Evolutionary conservation across 2,888 invertebrate species (phyloP).

Genomic region (Lithophane socia): DNA sequence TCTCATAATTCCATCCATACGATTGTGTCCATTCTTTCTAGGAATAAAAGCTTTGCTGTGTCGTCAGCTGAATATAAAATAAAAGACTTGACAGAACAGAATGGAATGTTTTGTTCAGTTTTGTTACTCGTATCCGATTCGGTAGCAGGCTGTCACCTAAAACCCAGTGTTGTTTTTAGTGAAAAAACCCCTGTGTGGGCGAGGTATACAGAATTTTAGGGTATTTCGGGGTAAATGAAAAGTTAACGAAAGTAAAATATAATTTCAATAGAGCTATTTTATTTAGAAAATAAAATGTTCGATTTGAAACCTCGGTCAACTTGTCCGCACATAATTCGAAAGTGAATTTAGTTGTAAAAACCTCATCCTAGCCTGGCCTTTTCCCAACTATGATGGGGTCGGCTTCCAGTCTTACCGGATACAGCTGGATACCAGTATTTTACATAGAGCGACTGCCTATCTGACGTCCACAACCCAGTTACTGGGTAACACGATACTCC

Average conservation of each 20-base stretch:
- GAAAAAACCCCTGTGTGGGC: background rate
- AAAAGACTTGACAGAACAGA: constrained; percentile 34
- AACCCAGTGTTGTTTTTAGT: constrained; percentile 20
- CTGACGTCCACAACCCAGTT: too few relatives aligned
- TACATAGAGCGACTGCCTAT: too few relatives aligned
- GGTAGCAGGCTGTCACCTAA: constrained; percentile 45
- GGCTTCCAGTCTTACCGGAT: too few relatives aligned
- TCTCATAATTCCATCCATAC: constrained; percentile 38
- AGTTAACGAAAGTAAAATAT: too few relatives aligned
- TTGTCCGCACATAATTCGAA: background rate
- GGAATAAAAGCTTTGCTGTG: constrained; percentile 52
- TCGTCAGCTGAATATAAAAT: constrained; percentile 50
- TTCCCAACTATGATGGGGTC: too few relatives aligned
- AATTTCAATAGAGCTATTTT: background rate
- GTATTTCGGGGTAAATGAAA: background rate
- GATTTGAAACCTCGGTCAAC: background rate
- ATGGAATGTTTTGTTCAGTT: constrained; percentile 38
- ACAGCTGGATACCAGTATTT: too few relatives aligned
- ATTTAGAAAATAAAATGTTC: background rate
- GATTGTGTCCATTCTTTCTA: constrained; percentile 19
- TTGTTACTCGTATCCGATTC: constrained; percentile 25
- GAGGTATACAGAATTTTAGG: background rate
- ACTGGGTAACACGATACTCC: too few relatives aligned
- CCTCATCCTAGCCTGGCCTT: too few relatives aligned
- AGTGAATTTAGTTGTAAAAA: background rate